Percentiles rank a stretch among this genome's conserved stretches.
These are phyloP conservation scores for Amblyjoppa fuscipennis DNA, from an alignment of 2,888 invertebrate genomes.

Conservation along the genomic window DNA sequence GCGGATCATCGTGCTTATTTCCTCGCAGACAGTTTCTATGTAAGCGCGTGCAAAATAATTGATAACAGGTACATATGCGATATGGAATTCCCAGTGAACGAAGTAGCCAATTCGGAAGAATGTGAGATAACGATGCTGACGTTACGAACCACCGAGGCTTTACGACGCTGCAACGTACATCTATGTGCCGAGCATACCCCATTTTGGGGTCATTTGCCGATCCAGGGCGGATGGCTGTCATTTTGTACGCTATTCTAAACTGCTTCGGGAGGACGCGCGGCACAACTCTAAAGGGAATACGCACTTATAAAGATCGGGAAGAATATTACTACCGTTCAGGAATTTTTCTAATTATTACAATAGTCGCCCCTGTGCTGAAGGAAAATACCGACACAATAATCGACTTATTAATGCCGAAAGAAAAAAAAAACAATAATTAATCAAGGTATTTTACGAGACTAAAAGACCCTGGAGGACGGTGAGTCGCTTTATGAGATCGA, in stretches of 20 bases:
- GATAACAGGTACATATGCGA: too few relatives aligned
- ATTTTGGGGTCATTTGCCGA: too few relatives aligned
- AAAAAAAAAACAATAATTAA: background rate
- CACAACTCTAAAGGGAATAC: background rate
- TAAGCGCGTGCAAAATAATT: too few relatives aligned
- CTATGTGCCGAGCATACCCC: too few relatives aligned
- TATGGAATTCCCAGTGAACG: too few relatives aligned
- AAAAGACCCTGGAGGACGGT: background rate
- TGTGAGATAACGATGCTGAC: too few relatives aligned
- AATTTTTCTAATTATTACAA: background rate
- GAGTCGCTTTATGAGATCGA: constrained; percentile 3
- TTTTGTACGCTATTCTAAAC: constrained; percentile 17
- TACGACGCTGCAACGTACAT: too few relatives aligned
- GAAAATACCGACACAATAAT: background rate
- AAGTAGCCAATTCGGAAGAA: too few relatives aligned
- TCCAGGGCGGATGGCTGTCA: background rate
- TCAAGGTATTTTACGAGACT: background rate
- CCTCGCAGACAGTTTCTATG: too few relatives aligned
- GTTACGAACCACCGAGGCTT: too few relatives aligned
- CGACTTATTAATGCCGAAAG: background rate
- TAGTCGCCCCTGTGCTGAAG: background rate
- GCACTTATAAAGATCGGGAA: background rate
- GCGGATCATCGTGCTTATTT: too few relatives aligned
- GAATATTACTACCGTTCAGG: background rate
- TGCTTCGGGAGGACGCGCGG: background rate